Evolutionary conservation across 2,113 vertebrate genomes (phyloP).

Genomic region (Sterna hirundo): DNA sequence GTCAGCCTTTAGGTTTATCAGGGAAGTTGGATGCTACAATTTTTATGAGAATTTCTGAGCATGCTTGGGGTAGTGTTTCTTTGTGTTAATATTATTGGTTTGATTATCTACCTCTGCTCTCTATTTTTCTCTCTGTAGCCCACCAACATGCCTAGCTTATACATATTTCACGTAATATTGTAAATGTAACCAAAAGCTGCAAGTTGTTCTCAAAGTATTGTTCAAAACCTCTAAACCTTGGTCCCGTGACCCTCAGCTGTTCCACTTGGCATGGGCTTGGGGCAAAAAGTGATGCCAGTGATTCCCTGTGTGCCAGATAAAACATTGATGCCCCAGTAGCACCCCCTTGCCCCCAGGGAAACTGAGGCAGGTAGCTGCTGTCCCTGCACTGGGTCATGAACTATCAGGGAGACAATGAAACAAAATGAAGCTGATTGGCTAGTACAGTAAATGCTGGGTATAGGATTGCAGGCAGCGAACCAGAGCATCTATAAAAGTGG

Average conservation of each 20-base stretch:
- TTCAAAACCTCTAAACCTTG: neutral
- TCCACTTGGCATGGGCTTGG: neutral
- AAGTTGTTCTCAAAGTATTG: neutral
- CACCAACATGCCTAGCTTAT: neutral
- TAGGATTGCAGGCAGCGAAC: neutral
- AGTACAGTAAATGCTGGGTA: neutral
- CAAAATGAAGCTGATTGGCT: neutral
- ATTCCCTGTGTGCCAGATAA: neutral
- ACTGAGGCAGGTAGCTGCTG: neutral
- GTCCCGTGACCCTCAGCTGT: neutral
- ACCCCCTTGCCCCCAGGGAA: neutral
- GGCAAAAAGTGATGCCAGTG: neutral
- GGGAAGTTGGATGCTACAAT: neutral
- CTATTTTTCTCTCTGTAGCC: neutral
- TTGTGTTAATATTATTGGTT: neutral
- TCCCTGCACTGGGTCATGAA: neutral
- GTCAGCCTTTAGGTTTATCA: neutral
- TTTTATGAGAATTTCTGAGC: neutral
- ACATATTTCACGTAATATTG: neutral
- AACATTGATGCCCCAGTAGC: neutral
- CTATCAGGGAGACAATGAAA: neutral
- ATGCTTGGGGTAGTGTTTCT: neutral
- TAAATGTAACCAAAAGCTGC: neutral
- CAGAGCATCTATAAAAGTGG: neutral
- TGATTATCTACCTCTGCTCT: neutral